Conservation (phyloP, 1,140 invertebrate genomes). For the Nautilus pompilius region DNA sequence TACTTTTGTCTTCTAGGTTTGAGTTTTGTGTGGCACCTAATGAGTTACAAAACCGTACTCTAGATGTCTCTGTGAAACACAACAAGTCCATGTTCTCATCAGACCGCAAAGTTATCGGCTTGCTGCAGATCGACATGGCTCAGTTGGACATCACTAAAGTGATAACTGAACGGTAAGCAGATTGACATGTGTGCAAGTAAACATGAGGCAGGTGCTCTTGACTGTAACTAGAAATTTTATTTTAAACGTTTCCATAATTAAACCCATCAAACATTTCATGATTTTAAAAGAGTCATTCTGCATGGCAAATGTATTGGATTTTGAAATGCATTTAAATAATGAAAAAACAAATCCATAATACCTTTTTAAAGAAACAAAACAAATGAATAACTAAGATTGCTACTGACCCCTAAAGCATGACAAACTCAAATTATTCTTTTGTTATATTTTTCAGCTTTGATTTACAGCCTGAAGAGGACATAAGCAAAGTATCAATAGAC, state of each 20-base stretch:
- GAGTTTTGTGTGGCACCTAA: slow-evolving; percentile 39
- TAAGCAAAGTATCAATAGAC: background rate
- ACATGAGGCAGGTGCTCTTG: no score
- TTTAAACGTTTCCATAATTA: background rate
- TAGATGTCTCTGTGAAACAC: slow-evolving; percentile 49
- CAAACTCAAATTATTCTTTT: background rate
- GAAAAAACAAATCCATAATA: background rate
- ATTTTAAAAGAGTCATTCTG: background rate
- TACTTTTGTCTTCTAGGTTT: slow-evolving; percentile 36
- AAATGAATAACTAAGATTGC: background rate
- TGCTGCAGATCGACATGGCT: slow-evolving; percentile 33
- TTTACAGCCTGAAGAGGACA: background rate
- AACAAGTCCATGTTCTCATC: slow-evolving; percentile 44
- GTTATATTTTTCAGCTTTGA: background rate
- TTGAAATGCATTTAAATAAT: background rate
- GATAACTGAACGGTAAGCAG: slow-evolving; percentile 45
- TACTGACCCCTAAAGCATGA: background rate
- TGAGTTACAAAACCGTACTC: slow-evolving; percentile 26
- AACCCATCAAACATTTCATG: background rate
- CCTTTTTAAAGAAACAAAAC: background rate
- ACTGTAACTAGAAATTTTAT: no score
- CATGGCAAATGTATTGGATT: background rate
- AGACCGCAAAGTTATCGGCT: slow-evolving; percentile 40
- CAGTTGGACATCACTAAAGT: slow-evolving; percentile 39
- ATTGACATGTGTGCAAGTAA: background rate